These are phyloP conservation scores for Antheraea assamensis DNA, from an alignment of 2,888 invertebrate species.

Conservation along the genomic window DNA sequence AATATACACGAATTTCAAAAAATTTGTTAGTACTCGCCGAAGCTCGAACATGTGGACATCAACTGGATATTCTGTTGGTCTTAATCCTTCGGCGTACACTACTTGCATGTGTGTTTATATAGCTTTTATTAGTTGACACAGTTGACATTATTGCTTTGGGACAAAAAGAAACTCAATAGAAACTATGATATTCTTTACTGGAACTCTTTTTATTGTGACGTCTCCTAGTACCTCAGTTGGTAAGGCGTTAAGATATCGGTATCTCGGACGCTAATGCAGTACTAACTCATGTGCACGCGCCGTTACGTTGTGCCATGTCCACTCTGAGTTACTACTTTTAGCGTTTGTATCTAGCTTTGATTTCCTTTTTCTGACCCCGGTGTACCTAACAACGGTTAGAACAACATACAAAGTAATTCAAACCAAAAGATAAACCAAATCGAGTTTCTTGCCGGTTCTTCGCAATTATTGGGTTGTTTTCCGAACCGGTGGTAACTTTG, in stretches of 20 bases:
- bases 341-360: constrained; percentile 39
- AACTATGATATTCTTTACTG: background rate
- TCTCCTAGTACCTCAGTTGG: constrained; percentile 18
- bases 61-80: background rate
- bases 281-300: constrained; percentile 75
- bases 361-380: constrained; percentile 19
- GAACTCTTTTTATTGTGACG: background rate
- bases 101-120: background rate
- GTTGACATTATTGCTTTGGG: background rate
- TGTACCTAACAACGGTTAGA: constrained; percentile 4
- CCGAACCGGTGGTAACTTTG: no score
- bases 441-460: no score
- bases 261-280: constrained; percentile 74
- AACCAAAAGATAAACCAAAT: no score
- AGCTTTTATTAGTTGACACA: background rate
- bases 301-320: constrained; percentile 59
- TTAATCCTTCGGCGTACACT: background rate
- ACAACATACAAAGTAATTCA: background rate
- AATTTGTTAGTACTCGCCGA: background rate
- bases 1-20: background rate
- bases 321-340: constrained; percentile 53
- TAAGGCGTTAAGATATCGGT: constrained; percentile 69
- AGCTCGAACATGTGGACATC: background rate
- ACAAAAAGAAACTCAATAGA: background rate
- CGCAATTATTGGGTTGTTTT: no score